phyloP scores from a whole-genome alignment of 1,140 invertebrate species.

The Zaprionus gabonicus region DNA sequence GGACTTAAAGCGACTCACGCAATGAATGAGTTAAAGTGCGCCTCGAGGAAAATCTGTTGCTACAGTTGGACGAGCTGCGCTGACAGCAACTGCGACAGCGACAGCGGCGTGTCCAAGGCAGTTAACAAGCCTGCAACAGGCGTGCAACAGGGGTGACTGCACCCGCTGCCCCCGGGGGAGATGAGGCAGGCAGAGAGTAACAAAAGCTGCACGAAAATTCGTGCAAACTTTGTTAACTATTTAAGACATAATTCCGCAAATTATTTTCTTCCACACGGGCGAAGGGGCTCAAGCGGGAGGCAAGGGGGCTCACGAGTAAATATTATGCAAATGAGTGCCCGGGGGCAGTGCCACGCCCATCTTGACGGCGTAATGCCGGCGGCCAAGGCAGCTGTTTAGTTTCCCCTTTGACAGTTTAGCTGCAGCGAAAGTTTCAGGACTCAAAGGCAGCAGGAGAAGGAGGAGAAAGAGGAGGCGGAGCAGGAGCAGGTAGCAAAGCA shows the following conservation, averaged over 20 bases:
- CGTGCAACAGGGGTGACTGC: constrained; percentile 28
- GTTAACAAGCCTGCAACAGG: constrained; percentile 47
- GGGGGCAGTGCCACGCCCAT: constrained; percentile 28
- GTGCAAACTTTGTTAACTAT: constrained; percentile 81
- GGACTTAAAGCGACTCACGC: constrained; percentile 57
- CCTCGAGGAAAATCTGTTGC: background rate
- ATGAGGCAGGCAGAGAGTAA: background rate
- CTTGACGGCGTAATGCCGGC: background rate
- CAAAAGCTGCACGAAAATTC: constrained; percentile 59
- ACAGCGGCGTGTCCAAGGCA: constrained; percentile 17
- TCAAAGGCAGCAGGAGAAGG: background rate
- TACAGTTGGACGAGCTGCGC: background rate
- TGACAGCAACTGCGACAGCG: background rate
- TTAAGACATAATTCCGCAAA: constrained; percentile 83
- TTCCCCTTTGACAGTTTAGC: constrained; percentile 42
- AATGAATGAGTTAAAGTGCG: constrained; percentile 38
- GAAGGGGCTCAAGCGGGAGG: background rate
- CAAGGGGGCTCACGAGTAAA: constrained; percentile 61
- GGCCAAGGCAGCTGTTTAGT: constrained; percentile 45
- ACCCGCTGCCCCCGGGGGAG: too few relatives aligned
- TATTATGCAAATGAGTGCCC: constrained; percentile 78
- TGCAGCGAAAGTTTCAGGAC: constrained; percentile 61
- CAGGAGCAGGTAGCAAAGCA: background rate
- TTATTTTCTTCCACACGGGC: constrained; percentile 73
- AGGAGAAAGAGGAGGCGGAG: background rate